Evolutionary conservation across 2,888 invertebrate species (phyloP), one percentile per base, ranked within the genome.

Genomic region (Autographa gamma): DNA sequence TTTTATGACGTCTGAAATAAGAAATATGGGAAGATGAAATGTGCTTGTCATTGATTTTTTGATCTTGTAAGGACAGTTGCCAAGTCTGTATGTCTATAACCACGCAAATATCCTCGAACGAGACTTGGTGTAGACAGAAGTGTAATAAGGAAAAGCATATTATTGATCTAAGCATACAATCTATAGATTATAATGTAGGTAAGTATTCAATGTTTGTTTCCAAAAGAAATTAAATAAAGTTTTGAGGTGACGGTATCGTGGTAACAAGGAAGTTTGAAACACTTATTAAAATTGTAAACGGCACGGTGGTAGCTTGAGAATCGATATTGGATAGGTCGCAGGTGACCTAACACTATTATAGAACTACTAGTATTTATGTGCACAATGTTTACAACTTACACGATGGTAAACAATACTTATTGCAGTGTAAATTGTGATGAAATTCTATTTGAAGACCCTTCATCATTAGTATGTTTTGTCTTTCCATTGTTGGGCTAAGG

Each of bases 1-100:
- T 71, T 74, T 73, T 59, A 71, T 69, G 66, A 48, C 63, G 63
- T 60, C 71, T 66, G 59, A 60, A 38, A 58, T 71, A 19, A 61
- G 13, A n/a, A 7, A 60, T 56, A 13, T 32, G 62, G 31, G 56
- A 38, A n/a, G 7, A 5, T 48, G 48, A n/a, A 48, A n/a, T n/a
- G 4, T 16, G 48, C 6, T 6, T 48, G 48, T n/a, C 48, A 48
- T 48, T n/a, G 48, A 48, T 48, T 48, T 48, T 48, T n/a, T 48
- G 48, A 48, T 48, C 48, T n/a, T 16, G n/a, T 16, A 7, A 48
- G 48, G 48, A 48, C n/a, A 48, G 48, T n/a, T 48, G 48, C 48
- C 48, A 48, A 48, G 48, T 48, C n/a, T 48, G 48, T 48, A 1
- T 48, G 48, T 43, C 41, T 41, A 11, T 11, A 38, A 14, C 14